Base-by-base conservation (phyloP, 2,113 vertebrate genomes). In the Gasterosteus nipponicus region DNA sequence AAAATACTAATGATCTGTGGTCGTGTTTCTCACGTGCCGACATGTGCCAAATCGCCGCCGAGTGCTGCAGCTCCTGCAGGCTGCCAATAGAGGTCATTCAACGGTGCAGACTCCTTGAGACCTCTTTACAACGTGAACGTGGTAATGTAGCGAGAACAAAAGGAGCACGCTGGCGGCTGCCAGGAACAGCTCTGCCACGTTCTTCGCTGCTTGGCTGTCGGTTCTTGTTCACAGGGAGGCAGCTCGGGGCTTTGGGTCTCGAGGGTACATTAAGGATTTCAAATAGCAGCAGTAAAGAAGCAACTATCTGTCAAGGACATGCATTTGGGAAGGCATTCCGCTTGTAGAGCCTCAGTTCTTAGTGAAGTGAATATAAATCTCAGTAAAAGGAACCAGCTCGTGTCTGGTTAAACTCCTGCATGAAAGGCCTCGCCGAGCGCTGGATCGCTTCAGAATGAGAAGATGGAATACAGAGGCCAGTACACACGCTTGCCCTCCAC, bases 311-410 rank as follows among this genome's bases (percentile, higher is more conserved):
- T 82, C 69, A 82, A 84, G 61, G 73, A 85, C 59, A 65, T 33
- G 67, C 16, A 58, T 19, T 67, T 76, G 80, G 41, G 44, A 76
- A 44, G 29, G 33, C 3, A 33, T 75, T 81, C 69, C 26, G 70
- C 70, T 83, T 83, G 73, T 67, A 44, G 65, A 77, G 75, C 69
- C 61, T 56, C 57, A 70, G 73, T 66, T 87, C 78, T 86, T 82
- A 80, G 77, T 70, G 63, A 77, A 42, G 47, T 29, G 41, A 42
- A 69, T 62, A 39, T 80, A 86, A 88, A 87, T 83, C 76, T 79
- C 16, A 26, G 31, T 80, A 84, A 92, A 83, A 80, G 29, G 51
- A 85, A 84, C 67, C 87, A 82, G 72, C 76, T 79, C 85, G 74
- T 38, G 39, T 80, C 47, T 76, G 76, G 66, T 70, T 46, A 54